phyloP scores from a whole-genome alignment of 2,113 vertebrate genomes.

The Artemisiospiza belli region DNA sequence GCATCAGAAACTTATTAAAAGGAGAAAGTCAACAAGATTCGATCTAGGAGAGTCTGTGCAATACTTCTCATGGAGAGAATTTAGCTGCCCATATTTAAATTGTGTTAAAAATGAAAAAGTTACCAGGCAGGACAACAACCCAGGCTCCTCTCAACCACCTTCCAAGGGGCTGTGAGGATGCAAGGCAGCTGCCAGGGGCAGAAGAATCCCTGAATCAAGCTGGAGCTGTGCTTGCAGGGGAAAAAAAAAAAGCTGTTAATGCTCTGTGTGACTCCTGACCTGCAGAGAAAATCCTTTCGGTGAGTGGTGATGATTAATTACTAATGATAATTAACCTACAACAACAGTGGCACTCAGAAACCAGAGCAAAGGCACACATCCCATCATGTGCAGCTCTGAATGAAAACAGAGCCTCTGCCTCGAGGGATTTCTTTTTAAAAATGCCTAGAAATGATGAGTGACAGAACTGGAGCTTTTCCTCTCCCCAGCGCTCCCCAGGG shows the following conservation, averaged over 20 bases:
- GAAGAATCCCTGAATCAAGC: neutral
- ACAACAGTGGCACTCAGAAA: neutral
- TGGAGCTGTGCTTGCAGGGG: neutral
- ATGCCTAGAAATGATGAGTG: neutral
- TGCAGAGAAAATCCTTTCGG: neutral
- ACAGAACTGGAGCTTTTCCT: slow-evolving; percentile 5
- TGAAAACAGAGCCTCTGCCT: neutral
- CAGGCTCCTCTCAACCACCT: neutral
- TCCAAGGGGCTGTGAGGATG: neutral
- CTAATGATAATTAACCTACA: slow-evolving; percentile 24
- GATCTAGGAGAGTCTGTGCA: neutral
- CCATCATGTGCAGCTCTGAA: neutral
- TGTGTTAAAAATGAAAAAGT: neutral
- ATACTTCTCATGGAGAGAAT: neutral
- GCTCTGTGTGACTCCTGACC: neutral
- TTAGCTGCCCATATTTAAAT: neutral
- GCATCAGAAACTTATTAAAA: neutral
- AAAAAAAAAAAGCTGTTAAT: neutral
- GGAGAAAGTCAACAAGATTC: neutral
- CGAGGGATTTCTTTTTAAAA: slow-evolving; percentile 3
- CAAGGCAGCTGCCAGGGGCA: neutral
- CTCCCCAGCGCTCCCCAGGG: rapidly evolving
- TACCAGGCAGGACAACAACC: neutral
- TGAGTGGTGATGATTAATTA: neutral
- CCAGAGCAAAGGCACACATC: neutral